These are phyloP conservation scores for Pheucticus melanocephalus DNA, from an alignment of 2,113 vertebrate species.

Conservation along the genomic window DNA sequence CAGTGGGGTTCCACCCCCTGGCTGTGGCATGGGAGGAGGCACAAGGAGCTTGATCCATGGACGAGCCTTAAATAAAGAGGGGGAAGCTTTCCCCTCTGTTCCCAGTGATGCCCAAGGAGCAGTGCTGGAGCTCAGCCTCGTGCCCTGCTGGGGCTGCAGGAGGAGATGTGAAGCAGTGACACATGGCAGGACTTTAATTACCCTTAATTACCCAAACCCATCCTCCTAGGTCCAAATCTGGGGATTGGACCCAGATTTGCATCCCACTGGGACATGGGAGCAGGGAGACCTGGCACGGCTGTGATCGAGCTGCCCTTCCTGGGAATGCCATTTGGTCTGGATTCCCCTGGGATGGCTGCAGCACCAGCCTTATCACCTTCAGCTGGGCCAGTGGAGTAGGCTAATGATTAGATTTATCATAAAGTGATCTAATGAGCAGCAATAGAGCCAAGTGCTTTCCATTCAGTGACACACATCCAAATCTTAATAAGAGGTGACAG, in stretches of 20 bases:
- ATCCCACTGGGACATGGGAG: fast-evolving
- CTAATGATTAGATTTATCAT: slow-evolving; percentile 8
- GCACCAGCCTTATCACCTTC: neutral
- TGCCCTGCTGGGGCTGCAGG: neutral
- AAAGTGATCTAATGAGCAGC: slow-evolving; percentile 5
- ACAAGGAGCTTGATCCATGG: neutral
- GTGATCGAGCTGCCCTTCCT: neutral
- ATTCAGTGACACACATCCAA: neutral
- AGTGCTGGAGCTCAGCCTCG: neutral
- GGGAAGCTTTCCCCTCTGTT: neutral
- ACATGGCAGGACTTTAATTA: fast-evolving
- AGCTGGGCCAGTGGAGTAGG: neutral
- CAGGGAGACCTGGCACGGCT: fast-evolving
- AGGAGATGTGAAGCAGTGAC: neutral
- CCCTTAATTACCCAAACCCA: neutral
- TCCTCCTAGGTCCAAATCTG: no score
- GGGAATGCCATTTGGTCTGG: neutral
- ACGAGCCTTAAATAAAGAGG: neutral
- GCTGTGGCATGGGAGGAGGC: fast-evolving
- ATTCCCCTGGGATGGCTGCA: neutral
- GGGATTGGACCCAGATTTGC: no score
- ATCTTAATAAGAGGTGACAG: slow-evolving; percentile 2
- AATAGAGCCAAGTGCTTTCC: neutral
- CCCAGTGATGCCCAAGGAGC: fast-evolving
- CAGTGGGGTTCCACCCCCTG: fast-evolving